These are phyloP conservation scores for Triplophysa yarkandensis DNA, from an alignment of 2,797 vertebrate genomes.

Conservation along the genomic window DNA sequence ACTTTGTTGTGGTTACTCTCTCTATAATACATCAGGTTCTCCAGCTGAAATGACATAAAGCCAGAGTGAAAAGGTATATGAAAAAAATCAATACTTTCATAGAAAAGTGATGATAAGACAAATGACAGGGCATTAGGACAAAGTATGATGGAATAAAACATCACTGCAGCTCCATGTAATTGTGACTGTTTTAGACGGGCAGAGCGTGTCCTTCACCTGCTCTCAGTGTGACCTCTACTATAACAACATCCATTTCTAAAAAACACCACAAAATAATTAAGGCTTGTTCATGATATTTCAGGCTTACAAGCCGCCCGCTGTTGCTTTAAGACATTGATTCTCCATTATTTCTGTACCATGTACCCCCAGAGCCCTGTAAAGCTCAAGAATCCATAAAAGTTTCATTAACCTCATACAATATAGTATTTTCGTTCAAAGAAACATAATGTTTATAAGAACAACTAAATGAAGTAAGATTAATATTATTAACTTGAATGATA, in stretches of 20 bases:
- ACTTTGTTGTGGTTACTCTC: slow-evolving; percentile 86
- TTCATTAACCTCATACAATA: neutral
- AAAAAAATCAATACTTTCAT: slow-evolving; percentile 14
- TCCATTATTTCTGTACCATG: neutral
- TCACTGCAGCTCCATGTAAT: neutral
- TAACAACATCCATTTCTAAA: neutral
- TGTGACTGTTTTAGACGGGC: neutral
- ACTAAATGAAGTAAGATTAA: neutral
- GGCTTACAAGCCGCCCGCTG: neutral
- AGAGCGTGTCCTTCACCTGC: neutral
- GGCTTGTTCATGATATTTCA: neutral
- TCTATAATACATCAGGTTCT: slow-evolving; percentile 76
- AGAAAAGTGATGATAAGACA: neutral
- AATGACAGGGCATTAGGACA: slow-evolving; percentile 19
- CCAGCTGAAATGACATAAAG: slow-evolving; percentile 63
- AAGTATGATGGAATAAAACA: slow-evolving; percentile 16
- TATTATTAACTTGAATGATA: neutral
- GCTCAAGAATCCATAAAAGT: neutral
- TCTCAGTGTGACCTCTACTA: slow-evolving; percentile 4
- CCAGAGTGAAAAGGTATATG: neutral
- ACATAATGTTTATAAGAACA: neutral
- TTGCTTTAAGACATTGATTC: neutral
- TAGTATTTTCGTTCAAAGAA: neutral
- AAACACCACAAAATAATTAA: neutral
- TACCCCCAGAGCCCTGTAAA: neutral